Evolutionary conservation across 2,888 invertebrate species (phyloP).

Genomic region (Diachrysia chrysitis): DNA sequence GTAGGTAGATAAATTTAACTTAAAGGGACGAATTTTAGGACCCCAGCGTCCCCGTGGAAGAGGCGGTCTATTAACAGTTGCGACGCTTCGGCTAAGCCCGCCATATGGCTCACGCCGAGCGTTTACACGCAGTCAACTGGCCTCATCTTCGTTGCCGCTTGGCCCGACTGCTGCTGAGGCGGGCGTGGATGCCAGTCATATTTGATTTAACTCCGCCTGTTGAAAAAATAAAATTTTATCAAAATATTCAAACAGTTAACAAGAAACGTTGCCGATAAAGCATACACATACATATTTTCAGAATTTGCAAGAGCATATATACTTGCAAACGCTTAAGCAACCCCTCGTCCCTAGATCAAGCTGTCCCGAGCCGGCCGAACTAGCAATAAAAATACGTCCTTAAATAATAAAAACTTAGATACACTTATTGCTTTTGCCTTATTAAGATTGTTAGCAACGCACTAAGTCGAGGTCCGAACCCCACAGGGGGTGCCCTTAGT

Average conservation of each 20-base stretch:
- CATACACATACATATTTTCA: too few relatives aligned
- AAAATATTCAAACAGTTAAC: background rate
- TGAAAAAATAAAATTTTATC: background rate
- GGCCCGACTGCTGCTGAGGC: conserved; percentile 92
- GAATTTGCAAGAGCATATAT: too few relatives aligned
- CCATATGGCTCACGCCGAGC: conserved; percentile 67
- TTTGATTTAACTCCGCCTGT: background rate
- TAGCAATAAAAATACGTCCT: too few relatives aligned
- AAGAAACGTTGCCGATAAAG: too few relatives aligned
- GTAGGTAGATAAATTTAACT: background rate
- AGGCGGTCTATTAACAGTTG: conserved; percentile 78
- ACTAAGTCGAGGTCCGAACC: too few relatives aligned
- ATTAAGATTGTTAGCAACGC: too few relatives aligned
- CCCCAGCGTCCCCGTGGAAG: conserved; percentile 91
- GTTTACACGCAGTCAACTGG: conserved; percentile 96
- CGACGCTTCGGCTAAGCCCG: conserved; percentile 66
- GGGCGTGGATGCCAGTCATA: conserved; percentile 15
- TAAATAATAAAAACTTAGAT: too few relatives aligned
- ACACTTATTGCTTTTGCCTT: too few relatives aligned
- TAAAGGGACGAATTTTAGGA: conserved; percentile 53
- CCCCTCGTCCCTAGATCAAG: too few relatives aligned
- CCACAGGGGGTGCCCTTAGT: too few relatives aligned
- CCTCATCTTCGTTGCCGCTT: conserved; percentile 96
- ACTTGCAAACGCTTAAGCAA: too few relatives aligned
- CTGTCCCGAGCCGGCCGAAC: too few relatives aligned